Base-by-base conservation (phyloP, 2,888 invertebrate genomes). In the Xylota sylvarum region DNA sequence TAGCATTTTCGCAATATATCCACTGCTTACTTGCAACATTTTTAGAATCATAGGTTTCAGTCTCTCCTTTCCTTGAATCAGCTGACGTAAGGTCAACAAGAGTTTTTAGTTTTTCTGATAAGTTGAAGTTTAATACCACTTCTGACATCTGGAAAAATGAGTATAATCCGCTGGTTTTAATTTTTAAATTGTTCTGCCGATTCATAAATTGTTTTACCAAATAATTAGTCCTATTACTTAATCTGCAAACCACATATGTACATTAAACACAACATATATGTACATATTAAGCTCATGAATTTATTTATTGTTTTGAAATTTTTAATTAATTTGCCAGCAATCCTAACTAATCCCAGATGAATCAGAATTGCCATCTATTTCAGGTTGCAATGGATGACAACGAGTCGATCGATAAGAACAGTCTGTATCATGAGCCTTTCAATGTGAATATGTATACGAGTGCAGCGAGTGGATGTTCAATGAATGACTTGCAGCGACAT, bases 391-490 rank as follows among this genome's bases (percentile, higher is more conserved):
- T 92, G 91, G 92, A 92, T 88, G 93, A 93, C 91, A 92, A 91
- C 89, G 93, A 93, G 88, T 93, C 93, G 87, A 93, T 93, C 88
- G 93, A 93, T 91, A 93, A 93, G 90, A 93, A 92, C 89, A 93
- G 93, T 88, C 90, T 93, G 70, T 93, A 93, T 89, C 93, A 93
- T 89, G 93, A 93, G 89, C 93, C 93, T 50, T 93, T 93, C 90
- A 93, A 93, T 89, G 92, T 93, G 88, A 93, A 93, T 89, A 92
- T 93, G 92, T 92, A 92, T 88, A 92, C 93, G 65, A 93, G 92
- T 90, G 92, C 93, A 80, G 92, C 93, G 62, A 93, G 93, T 89
- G 93, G 91, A 76, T 92, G 93, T 88, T 92, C 93, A 65, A 90
- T 93, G 90, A 93, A 93, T 89, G 92, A 93, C 90, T 90, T 93